Base-by-base conservation (phyloP, 2,888 invertebrate species). In the Metopia argyrocephala region DNA sequence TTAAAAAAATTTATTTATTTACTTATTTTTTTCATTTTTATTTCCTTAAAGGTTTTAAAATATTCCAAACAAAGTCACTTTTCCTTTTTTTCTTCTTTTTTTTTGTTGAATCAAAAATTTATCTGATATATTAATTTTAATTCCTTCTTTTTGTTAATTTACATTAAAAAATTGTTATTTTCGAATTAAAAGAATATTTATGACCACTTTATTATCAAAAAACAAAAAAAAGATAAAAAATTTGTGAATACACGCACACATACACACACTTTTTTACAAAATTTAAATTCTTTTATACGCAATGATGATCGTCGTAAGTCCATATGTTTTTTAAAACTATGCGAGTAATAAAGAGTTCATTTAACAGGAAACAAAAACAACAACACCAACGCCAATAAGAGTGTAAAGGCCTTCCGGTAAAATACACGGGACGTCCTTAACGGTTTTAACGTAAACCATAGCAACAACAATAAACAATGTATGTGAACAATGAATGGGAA, bases 331-430 rank as follows among this genome's bases (percentile, higher is more conserved):
- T 48, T 6, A 18, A 18, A 48, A 48, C 48, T 48, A 18, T 48
- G 20, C 20, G 18, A 48, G 48, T 27, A 59, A 28, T 66, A 45
- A 71, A 75, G 71, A 75, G 45, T 70, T 65, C 52, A 71, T 28
- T 52, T 45, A 79, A 59, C 79, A 79, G 74, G 75, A 79, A 79
- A 79, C 57, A 68, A 61, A 9, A 65, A 57, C 31, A 18, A 38
- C 38, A 59, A 52, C 27, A 31, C 18, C 50, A 56, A 23, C 48
- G 9, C 25, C 5, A 59, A 3, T 9, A 0, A 21, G 62, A 56
- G 25, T 69, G 45, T 52, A 65, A 74, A 76, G 62, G 57, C 68
- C 80, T 80, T 80, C 80, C 80, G 80, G 80, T 76, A 69, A 73
- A n/a, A 73, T 21, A 73, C 18, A 9, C 57, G 27, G 21, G 31